Conservation (phyloP, 2,888 invertebrate genomes). For the Baccha elongata region DNA sequence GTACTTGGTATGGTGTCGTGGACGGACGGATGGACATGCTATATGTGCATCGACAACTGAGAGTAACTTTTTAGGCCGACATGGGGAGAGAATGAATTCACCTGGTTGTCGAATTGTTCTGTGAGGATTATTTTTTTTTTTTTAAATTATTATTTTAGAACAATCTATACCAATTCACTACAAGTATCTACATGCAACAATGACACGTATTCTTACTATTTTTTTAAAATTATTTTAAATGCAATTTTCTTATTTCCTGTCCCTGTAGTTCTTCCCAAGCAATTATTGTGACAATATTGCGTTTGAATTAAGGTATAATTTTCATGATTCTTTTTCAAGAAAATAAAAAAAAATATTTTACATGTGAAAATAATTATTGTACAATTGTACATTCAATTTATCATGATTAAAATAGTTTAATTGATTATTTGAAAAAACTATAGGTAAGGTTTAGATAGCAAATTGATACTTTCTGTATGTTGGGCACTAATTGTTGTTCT, state of each 20-base stretch:
- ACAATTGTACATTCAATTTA: slow-evolving; percentile 15
- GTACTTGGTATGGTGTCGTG: slow-evolving; percentile 27
- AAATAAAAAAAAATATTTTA: slow-evolving; percentile 1
- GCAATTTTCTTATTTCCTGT: slow-evolving; percentile 63
- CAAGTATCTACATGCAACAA: slow-evolving; percentile 39
- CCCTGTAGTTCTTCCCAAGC: slow-evolving; percentile 61
- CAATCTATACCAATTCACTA: slow-evolving; percentile 15
- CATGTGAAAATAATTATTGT: slow-evolving; percentile 41
- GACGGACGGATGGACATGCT: slow-evolving; percentile 60
- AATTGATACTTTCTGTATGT: no score
- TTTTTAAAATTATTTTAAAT: slow-evolving; percentile 48
- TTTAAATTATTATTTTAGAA: slow-evolving; percentile 30
- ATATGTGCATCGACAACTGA: slow-evolving; percentile 34
- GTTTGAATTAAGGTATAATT: slow-evolving; percentile 26
- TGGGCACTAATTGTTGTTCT: no score
- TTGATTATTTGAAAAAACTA: slow-evolving; percentile 22
- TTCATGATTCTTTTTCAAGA: slow-evolving; percentile 4
- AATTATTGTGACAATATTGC: slow-evolving; percentile 61
- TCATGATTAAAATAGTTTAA: slow-evolving; percentile 35
- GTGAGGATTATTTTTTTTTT: no score
- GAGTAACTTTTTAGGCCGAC: not conserved
- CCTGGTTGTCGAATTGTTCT: slow-evolving; percentile 69
- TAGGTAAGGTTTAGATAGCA: no score
- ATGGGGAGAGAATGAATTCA: slow-evolving; percentile 48
- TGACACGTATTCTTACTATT: slow-evolving; percentile 43